phyloP scores from a whole-genome alignment of 2,888 invertebrate species.

The Amiota communis region DNA sequence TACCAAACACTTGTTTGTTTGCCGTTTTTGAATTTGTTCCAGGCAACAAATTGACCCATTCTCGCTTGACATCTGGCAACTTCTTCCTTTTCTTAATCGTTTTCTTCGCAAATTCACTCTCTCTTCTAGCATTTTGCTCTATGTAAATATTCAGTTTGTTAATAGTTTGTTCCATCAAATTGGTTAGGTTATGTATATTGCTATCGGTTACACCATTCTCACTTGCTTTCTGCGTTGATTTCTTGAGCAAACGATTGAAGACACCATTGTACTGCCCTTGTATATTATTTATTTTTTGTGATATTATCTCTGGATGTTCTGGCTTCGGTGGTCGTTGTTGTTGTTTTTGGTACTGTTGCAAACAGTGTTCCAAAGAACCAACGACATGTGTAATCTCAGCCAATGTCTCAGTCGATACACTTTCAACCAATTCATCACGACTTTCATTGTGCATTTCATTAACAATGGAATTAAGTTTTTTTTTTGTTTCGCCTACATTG shows the following conservation, averaged over 20 bases:
- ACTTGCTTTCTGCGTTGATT: background rate
- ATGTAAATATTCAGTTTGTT: conserved; percentile 6
- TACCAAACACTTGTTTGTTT: too few species aligned
- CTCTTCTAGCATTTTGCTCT: background rate
- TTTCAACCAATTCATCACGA: background rate
- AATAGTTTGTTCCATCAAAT: conserved; percentile 6
- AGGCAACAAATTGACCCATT: background rate
- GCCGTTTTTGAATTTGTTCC: too few species aligned
- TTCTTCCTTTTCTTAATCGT: background rate
- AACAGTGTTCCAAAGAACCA: background rate
- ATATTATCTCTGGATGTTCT: too few species aligned
- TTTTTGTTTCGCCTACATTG: too few species aligned
- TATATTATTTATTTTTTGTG: too few species aligned
- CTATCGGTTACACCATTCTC: background rate
- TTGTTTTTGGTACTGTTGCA: background rate
- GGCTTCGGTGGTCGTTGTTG: too few species aligned
- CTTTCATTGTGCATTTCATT: too few species aligned
- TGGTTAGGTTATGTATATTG: background rate
- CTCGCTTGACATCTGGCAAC: background rate
- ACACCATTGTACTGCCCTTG: background rate
- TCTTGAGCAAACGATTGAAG: background rate
- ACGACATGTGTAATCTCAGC: background rate
- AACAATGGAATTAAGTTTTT: too few species aligned
- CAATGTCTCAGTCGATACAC: background rate
- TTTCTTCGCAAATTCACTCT: background rate